Evolutionary conservation across 2,113 vertebrate genomes (phyloP).

Genomic region (Percopsis transmontana): DNA sequence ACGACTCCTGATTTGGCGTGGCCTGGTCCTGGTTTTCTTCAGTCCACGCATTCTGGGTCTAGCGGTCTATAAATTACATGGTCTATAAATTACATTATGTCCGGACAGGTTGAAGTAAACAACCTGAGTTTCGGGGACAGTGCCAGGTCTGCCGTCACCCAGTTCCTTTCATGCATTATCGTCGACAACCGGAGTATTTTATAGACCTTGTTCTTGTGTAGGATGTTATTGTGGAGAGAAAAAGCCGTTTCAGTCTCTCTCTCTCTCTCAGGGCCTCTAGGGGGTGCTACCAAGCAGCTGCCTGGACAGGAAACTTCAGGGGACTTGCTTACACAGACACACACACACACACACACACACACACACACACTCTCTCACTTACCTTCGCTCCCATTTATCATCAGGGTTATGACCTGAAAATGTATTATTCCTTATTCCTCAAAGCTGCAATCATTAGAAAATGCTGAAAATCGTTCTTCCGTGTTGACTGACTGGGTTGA

Average conservation of each 20-base stretch:
- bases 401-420: constrained; percentile 19
- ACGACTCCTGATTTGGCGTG: no score
- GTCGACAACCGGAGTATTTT: constrained; percentile 24
- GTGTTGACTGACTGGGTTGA: constrained; percentile 29
- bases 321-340: constrained; percentile 26
- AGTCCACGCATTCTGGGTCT: not conserved
- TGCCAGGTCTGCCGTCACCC: constrained; percentile 10
- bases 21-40: not conserved
- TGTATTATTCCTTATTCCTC: constrained; percentile 40
- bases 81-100: not conserved
- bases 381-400: not conserved
- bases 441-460: constrained; percentile 59
- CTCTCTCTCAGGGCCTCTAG: constrained; percentile 71
- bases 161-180: constrained; percentile 33
- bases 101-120: constrained; percentile 29
- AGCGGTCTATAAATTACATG: not conserved
- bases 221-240: constrained; percentile 16
- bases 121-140: constrained; percentile 27
- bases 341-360: constrained; percentile 10
- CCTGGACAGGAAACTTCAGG: constrained; percentile 59
- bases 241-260: constrained; percentile 47
- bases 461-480: constrained; percentile 69
- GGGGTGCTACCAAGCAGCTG: constrained; percentile 59
- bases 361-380: constrained; percentile 1
- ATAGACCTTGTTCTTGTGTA: constrained; percentile 19